These are phyloP conservation scores for Timema podura DNA, from an alignment of 2,888 invertebrate genomes.

Conservation along the genomic window DNA sequence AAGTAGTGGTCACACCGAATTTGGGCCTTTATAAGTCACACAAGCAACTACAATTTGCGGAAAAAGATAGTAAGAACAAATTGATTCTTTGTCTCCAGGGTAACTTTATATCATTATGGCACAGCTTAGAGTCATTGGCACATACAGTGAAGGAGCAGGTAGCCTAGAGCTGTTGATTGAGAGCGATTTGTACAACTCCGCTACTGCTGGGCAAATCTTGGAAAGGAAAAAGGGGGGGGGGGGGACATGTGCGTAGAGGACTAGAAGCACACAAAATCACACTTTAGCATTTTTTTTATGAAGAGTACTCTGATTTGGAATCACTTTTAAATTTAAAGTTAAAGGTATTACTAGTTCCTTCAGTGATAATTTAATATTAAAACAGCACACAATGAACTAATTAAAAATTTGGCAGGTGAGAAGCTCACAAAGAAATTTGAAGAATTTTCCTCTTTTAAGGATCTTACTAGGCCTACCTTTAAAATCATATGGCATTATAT, in stretches of 20 bases:
- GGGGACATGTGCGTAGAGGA: constrained; percentile 2
- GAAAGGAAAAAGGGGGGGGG: too few relatives aligned
- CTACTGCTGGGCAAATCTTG: constrained; percentile 3
- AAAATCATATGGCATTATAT: neutral
- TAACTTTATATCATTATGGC: constrained; percentile 2
- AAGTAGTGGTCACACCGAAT: neutral
- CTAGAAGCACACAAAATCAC: constrained; percentile 6
- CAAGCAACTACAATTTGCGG: neutral
- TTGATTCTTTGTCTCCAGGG: constrained; percentile 6
- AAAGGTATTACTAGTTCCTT: neutral
- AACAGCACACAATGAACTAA: neutral
- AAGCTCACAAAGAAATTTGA: neutral
- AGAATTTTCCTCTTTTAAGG: neutral
- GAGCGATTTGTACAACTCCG: neutral
- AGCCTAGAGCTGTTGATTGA: neutral
- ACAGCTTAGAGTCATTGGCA: constrained; percentile 8
- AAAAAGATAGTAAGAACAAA: neutral
- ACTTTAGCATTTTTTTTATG: neutral
- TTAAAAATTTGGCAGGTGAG: neutral
- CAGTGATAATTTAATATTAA: neutral
- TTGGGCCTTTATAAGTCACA: constrained; percentile 8
- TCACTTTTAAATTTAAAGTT: neutral
- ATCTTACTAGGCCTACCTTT: neutral
- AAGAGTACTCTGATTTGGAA: neutral
- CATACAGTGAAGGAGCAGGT: neutral